phyloP scores from a whole-genome alignment of 1,140 invertebrate genomes.

The Scylla paramamosain region DNA sequence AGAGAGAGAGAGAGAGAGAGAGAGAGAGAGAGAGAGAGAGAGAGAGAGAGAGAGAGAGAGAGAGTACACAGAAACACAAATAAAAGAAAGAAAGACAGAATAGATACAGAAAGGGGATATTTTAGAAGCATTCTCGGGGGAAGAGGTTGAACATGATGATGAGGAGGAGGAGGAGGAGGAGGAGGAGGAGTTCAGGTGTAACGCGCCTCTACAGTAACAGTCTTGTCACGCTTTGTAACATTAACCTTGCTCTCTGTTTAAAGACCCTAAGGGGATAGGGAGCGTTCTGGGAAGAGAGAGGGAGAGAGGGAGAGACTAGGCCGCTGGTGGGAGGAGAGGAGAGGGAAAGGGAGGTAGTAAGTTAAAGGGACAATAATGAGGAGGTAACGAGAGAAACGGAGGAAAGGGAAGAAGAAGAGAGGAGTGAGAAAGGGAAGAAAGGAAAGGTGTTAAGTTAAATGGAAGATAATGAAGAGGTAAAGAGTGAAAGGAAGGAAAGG shows the following conservation, averaged over 20 bases:
- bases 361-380: background rate
- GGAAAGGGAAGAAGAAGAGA: background rate
- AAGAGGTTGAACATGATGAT: background rate
- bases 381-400: background rate
- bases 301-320: background rate
- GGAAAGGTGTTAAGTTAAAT: background rate
- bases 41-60: conserved; percentile 1
- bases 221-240: background rate
- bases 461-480: background rate
- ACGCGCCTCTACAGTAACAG: background rate
- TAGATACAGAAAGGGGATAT: too few species aligned
- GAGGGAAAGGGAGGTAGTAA: background rate
- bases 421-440: background rate
- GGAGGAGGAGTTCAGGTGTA: background rate
- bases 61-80: background rate
- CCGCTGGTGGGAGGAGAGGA: background rate
- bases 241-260: background rate
- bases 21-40: conserved; percentile 11
- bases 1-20: conserved; percentile 20
- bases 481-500: background rate
- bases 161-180: conserved; percentile 1
- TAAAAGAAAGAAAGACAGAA: too few species aligned
- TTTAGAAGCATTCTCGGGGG: background rate
- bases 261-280: background rate
- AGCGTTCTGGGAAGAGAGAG: background rate